These are phyloP conservation scores for Dendroctonus ponderosae DNA, from an alignment of 1,140 invertebrate species.

Conservation along the genomic window DNA sequence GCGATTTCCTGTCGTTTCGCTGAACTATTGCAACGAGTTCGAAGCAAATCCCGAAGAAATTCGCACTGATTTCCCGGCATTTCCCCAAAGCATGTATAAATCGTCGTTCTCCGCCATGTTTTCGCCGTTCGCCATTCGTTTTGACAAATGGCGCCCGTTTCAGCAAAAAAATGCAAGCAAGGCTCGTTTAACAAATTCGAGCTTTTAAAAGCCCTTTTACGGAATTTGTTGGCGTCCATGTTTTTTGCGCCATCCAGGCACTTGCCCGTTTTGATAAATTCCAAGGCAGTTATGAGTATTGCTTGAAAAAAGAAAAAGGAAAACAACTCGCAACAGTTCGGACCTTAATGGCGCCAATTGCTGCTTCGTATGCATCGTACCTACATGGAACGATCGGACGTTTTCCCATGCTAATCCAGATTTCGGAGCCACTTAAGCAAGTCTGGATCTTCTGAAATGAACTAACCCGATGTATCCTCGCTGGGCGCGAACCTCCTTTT, in stretches of 20 bases:
- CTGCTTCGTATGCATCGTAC: not conserved
- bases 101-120: too few species aligned
- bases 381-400: too few species aligned
- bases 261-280: slow-evolving; percentile 20
- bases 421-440: too few species aligned
- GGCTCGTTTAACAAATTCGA: slow-evolving; percentile 28
- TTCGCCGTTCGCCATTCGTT: slow-evolving; percentile 10
- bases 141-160: slow-evolving; percentile 19
- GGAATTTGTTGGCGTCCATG: slow-evolving; percentile 20
- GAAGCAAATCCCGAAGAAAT: too few species aligned
- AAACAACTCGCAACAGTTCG: not conserved
- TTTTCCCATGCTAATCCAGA: too few species aligned
- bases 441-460: too few species aligned
- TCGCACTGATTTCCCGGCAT: too few species aligned
- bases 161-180: slow-evolving; percentile 20
- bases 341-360: slow-evolving; percentile 16
- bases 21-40: too few species aligned
- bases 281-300: slow-evolving; percentile 22
- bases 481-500: too few species aligned
- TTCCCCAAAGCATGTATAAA: too few species aligned
- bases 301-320: slow-evolving; percentile 6
- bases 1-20: too few species aligned
- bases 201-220: slow-evolving; percentile 24
- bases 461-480: too few species aligned
- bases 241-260: slow-evolving; percentile 4